These are phyloP conservation scores for Hyalella azteca DNA, from an alignment of 2,888 invertebrate genomes.

Conservation along the genomic window DNA sequence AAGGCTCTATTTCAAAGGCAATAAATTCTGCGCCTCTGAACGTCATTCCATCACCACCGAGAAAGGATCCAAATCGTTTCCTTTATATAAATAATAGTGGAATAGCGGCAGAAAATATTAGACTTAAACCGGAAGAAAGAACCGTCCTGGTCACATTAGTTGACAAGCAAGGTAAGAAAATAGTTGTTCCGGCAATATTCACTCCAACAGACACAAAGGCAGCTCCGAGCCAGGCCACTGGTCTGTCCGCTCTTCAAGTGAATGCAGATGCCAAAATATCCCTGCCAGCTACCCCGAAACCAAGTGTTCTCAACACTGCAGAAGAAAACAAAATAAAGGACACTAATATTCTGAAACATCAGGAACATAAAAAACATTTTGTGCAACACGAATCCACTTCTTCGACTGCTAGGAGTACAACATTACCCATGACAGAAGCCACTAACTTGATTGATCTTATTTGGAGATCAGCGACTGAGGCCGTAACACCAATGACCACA, in stretches of 20 bases:
- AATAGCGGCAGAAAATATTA: background rate
- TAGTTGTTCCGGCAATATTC: background rate
- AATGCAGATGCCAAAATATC: background rate
- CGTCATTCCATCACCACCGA: background rate
- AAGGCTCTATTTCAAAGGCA: background rate
- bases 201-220: background rate
- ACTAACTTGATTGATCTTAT: background rate
- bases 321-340: constrained; percentile 14
- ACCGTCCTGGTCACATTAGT: background rate
- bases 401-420: background rate
- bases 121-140: background rate
- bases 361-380: no score
- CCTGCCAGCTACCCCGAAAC: background rate
- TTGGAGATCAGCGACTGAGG: background rate
- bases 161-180: constrained; percentile 6
- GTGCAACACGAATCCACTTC: no score
- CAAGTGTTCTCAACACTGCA: background rate
- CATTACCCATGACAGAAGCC: background rate
- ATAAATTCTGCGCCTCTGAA: background rate
- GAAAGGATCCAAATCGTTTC: background rate
- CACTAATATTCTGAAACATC: background rate
- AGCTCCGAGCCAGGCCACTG: background rate
- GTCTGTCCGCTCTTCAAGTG: background rate
- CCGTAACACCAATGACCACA: background rate
- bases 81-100: background rate